phyloP scores from a whole-genome alignment of 2,797 vertebrate genomes.

The Myoxocephalus aenaeus region DNA sequence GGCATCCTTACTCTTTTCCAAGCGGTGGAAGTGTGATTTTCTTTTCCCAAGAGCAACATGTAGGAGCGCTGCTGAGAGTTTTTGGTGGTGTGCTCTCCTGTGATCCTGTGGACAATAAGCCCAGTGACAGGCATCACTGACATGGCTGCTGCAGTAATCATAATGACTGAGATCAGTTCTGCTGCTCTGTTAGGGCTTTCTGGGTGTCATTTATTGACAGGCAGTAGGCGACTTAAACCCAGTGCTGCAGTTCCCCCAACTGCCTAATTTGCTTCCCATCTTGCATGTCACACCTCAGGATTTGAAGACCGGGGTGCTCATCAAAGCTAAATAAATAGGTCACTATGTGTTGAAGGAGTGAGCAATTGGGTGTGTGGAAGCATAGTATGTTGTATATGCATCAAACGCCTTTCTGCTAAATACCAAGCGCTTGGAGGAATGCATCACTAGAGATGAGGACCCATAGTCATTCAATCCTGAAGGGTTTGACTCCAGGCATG shows the following conservation, averaged over 20 bases:
- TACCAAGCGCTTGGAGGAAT: conserved; percentile 62
- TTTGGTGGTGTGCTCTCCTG: conserved; percentile 48
- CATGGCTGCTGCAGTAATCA: conserved; percentile 56
- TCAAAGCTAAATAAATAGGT: conserved; percentile 59
- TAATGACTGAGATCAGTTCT: conserved; percentile 52
- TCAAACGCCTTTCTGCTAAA: conserved; percentile 51
- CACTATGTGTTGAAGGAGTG: conserved; percentile 32
- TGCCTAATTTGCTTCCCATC: conserved; percentile 41
- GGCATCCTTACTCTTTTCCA: conserved; percentile 53
- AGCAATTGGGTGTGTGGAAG: conserved; percentile 17
- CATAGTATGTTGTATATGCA: conserved; percentile 38
- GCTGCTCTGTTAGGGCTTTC: conserved; percentile 21
- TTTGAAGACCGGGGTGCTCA: conserved; percentile 28
- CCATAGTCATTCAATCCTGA: conserved; percentile 64
- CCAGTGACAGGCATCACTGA: conserved; percentile 44
- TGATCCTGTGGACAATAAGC: conserved; percentile 62
- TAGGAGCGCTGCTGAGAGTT: conserved; percentile 45
- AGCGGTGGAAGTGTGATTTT: conserved; percentile 34
- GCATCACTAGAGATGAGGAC: conserved; percentile 61
- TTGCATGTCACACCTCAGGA: conserved; percentile 38
- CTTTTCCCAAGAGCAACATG: conserved; percentile 73
- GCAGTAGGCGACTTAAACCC: conserved; percentile 17
- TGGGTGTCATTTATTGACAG: conserved; percentile 46
- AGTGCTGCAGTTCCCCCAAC: conserved; percentile 18
- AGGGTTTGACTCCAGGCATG: conserved; percentile 60